Evolutionary conservation across 2,888 invertebrate genomes (phyloP).

Genomic region (Agrochola litura): DNA sequence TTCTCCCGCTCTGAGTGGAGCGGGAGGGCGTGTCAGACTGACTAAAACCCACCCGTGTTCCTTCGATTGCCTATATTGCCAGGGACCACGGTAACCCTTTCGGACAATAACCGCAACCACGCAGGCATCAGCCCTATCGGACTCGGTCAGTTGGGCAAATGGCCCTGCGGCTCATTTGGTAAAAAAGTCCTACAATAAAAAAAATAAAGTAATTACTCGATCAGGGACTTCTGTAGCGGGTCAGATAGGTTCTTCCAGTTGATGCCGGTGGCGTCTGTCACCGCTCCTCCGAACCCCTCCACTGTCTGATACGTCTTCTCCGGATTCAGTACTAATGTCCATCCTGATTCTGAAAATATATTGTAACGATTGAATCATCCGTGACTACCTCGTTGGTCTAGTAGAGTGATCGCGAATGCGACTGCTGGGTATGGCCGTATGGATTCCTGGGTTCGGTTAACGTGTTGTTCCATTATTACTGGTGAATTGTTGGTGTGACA

Average conservation of each 20-base stretch:
- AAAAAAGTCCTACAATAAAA: background rate
- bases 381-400: background rate
- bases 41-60: too few species aligned
- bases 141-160: too few species aligned
- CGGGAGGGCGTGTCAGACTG: too few species aligned
- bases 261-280: slow-evolving; percentile 93
- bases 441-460: background rate
- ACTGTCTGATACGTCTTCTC: slow-evolving; percentile 91
- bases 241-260: slow-evolving; percentile 91
- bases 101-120: too few species aligned
- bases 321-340: slow-evolving; percentile 45
- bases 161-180: background rate
- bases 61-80: too few species aligned
- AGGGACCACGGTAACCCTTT: too few species aligned
- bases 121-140: too few species aligned
- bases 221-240: slow-evolving; percentile 76
- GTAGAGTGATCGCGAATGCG: background rate
- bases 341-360: slow-evolving; percentile 29
- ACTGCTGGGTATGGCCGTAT: background rate
- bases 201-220: slow-evolving; percentile 61
- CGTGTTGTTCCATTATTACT: background rate
- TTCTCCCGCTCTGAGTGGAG: too few species aligned
- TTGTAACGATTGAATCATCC: background rate
- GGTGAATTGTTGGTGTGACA: background rate
- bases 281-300: slow-evolving; percentile 95